Base-by-base conservation (phyloP, 2,797 vertebrate genomes). In the Lerista edwardsae region DNA sequence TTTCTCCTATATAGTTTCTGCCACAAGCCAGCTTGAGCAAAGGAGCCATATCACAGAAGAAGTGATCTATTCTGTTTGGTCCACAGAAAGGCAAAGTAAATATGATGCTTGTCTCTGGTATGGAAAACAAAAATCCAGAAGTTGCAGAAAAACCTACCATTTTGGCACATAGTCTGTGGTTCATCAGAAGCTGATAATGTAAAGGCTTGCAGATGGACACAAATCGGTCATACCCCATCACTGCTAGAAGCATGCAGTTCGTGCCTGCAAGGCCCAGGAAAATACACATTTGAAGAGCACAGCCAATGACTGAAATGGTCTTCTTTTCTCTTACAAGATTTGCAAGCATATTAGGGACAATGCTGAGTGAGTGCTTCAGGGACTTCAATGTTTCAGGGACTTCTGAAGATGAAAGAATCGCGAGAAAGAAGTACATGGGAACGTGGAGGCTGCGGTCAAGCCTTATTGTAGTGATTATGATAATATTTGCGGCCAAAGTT, bases 151-250 rank as follows among this genome's bases (percentile, higher is more conserved):
- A 91, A 64, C 15, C 64, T 29, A 86, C 84, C n/a, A 93, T 1
- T 14, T 83, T 68, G 25, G 65, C 17, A 72, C 92, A 94, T 11
- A 75, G 5, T 19, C 51, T 62, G 69, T 88, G 90, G 61, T 31
- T 31, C 89, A 94, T 93, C 39, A 94, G 71, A 14, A 64, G 77
- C 0, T 78, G 91, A 73, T 93, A 94, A 8, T 62, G 41, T 34
- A 94, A 75, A 15, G 92, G 90, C 3, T 91, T 93, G 55, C 88
- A 91, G 81, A 93, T 91, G 25, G 90, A 88, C 65, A 83, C 85
- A 17, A 90, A 93, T 47, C 86, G 80, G 69, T 95, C 91, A 31
- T 93, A 95, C 1, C 89, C 93, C 91, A 91, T 95, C 41, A 74
- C 86, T 1, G 69, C 90, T 62, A 92, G 90, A 15, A 91, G 74